These are phyloP conservation scores for Blastomussa wellsi DNA, from an alignment of 92 coral and sea anemone species.

Conservation along the genomic window DNA sequence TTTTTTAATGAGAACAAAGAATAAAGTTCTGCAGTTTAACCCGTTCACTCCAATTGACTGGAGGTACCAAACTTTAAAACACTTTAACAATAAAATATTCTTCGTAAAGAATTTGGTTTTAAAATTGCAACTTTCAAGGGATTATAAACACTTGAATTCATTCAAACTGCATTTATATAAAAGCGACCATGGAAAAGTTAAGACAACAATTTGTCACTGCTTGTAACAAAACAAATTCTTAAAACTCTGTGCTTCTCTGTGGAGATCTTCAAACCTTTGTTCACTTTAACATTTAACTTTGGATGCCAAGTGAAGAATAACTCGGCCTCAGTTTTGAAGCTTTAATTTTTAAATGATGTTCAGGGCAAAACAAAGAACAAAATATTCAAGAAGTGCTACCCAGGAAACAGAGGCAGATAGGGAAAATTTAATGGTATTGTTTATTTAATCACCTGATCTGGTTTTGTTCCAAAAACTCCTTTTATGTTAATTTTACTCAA, in stretches of 20 bases:
- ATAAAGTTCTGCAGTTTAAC: neutral
- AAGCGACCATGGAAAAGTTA: neutral
- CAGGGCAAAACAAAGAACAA: neutral
- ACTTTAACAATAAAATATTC: neutral
- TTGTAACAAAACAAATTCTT: neutral
- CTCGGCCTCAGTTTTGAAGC: neutral
- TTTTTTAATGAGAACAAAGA: neutral
- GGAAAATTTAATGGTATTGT: constrained; percentile 10
- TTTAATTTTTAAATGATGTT: neutral
- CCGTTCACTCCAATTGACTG: neutral
- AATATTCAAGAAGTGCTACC: neutral
- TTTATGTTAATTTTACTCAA: neutral
- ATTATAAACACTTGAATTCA: too few relatives aligned
- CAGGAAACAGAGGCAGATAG: neutral
- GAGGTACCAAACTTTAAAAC: neutral
- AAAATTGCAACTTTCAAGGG: neutral
- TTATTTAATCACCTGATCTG: constrained; percentile 29
- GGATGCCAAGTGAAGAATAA: neutral
- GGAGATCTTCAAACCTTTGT: neutral
- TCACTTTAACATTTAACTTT: neutral
- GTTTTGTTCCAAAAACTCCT: neutral
- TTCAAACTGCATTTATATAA: neutral
- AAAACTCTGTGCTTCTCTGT: neutral
- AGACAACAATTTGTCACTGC: neutral
- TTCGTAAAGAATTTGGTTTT: neutral